Base-by-base conservation (phyloP, 1,140 invertebrate genomes). In the Pemphigus obesinymphae region DNA sequence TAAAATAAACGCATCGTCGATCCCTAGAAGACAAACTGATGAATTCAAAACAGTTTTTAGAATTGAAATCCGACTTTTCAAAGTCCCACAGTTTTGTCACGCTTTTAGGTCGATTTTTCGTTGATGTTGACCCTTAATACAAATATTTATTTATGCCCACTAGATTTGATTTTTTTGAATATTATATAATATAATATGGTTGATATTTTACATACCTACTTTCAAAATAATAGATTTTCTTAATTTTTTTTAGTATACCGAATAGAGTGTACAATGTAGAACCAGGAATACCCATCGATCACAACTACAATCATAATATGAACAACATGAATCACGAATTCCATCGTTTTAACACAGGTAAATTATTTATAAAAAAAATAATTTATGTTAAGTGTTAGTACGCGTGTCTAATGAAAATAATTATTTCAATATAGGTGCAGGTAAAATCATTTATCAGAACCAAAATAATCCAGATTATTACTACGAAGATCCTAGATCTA, bases 401-500 rank as follows among this genome's bases (percentile, higher is more conserved):
- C n/a, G 3, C 34, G 15, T n/a, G 2, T 6, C 1, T 20, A 34
- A 40, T 43, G 23, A 40, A 68, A 40, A 34, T 4, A 78, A 40
- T 55, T 40, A 43, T 78, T 58, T 26, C 0, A 29, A 43, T 80
- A 2, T 63, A 80, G 76, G 76, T 20, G n/a, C n/a, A n/a, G 23
- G 26, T 29, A 80, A 80, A 80, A 45, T 3, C 31, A 61, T 26
- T 4, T 80, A 61, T 80, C 76, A 80, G 31, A 80, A 23, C 40
- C 76, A 80, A 80, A 80, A 80, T 29, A 80, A 63, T 45, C 37
- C 55, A 20, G 76, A 80, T 80, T 80, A 80, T 80, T 80, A 45
- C 15, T 80, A 80, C 15, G 76, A 80, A 80, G 76, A 80, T 29
- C 40, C 31, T 8, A 80, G 53, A 43, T 17, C 55, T 29, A 80